Conservation (phyloP, 1,140 invertebrate species). For the Lordiphosa mommai region DNA sequence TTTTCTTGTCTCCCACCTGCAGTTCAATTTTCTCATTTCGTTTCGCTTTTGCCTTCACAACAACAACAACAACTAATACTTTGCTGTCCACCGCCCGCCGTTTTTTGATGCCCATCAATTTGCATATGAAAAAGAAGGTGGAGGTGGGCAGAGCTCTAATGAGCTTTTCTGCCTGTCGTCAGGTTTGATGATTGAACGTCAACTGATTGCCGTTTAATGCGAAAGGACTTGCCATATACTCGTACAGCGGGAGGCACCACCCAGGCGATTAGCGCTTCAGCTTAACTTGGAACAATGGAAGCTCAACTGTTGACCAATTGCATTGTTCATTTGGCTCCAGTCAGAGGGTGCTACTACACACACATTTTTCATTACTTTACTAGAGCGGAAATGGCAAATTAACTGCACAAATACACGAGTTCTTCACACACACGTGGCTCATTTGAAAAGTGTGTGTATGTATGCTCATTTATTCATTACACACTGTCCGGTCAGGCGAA, state of each 20-base stretch:
- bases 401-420: constrained; percentile 67
- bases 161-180: constrained; percentile 18
- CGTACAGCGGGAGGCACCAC: not conserved
- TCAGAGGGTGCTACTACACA: constrained; percentile 10
- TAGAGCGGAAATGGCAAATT: constrained; percentile 75
- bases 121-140: constrained; percentile 31
- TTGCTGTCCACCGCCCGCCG: not conserved
- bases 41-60: too few species aligned
- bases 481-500: constrained; percentile 24
- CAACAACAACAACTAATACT: too few species aligned
- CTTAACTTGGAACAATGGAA: constrained; percentile 44
- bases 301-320: constrained; percentile 34
- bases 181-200: constrained; percentile 20
- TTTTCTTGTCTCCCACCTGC: constrained; percentile 22
- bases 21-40: constrained; percentile 5
- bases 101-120: constrained; percentile 35
- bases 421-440: constrained; percentile 10
- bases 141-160: constrained; percentile 18
- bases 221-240: not conserved
- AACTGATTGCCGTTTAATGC: constrained; percentile 24
- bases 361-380: constrained; percentile 73
- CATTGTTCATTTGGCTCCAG: not conserved
- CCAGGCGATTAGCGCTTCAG: constrained; percentile 3
- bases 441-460: constrained; percentile 15
- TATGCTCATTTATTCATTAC: constrained; percentile 72